phyloP scores from a whole-genome alignment of 2,113 vertebrate species.

The Cyphotilapia sp. region DNA sequence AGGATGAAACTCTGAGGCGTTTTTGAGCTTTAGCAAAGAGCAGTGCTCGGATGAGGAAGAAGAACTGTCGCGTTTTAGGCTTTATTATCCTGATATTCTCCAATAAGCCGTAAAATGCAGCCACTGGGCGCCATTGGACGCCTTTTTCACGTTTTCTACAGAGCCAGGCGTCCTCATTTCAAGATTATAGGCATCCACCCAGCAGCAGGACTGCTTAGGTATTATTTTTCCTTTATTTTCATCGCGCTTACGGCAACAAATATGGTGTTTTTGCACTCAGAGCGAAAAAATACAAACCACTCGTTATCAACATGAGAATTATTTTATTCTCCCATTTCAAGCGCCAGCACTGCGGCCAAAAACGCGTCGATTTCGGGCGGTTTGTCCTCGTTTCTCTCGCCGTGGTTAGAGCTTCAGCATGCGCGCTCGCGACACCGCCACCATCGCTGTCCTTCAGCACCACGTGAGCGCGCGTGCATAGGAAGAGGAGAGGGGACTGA shows the following conservation, averaged over 20 bases:
- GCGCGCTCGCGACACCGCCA: slow-evolving; percentile 30
- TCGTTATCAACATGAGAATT: background rate
- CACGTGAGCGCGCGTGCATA: slow-evolving; percentile 30
- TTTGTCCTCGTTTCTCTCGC: background rate
- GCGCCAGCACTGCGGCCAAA: background rate
- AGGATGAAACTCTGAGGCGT: background rate
- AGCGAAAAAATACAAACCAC: background rate
- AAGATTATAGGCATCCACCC: background rate
- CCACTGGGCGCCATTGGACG: background rate
- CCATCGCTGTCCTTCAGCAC: slow-evolving; percentile 66
- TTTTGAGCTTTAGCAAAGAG: background rate
- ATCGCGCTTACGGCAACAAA: background rate
- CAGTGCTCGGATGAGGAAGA: background rate
- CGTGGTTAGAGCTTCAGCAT: background rate
- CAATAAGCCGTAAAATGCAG: background rate
- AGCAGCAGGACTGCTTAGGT: background rate
- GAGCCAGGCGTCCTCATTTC: background rate
- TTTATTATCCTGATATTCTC: background rate
- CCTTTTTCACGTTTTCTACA: background rate
- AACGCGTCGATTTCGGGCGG: background rate
- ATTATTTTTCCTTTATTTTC: background rate
- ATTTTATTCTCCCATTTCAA: background rate
- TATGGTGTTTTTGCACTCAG: background rate
- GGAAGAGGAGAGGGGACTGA: background rate
- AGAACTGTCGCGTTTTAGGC: background rate